A percentile compares a stretch with the other conserved stretches of the same genome.
Evolutionary conservation across 2,113 vertebrate genomes (phyloP).

Genomic region (Caloenas nicobarica): DNA sequence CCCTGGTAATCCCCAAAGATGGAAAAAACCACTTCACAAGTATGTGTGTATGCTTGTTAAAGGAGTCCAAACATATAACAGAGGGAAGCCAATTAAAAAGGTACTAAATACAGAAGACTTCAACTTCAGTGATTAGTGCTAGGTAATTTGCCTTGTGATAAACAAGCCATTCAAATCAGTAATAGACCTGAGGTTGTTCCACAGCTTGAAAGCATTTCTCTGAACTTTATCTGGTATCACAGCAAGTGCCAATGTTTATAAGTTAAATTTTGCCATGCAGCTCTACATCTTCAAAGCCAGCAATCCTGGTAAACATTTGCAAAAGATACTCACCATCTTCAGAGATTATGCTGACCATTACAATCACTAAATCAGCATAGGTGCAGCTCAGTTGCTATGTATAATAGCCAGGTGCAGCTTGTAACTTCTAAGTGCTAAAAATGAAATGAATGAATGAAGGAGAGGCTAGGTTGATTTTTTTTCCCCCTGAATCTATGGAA

Average conservation of each 20-base stretch:
- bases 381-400: not conserved
- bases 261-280: not conserved
- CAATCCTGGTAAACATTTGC: not conserved
- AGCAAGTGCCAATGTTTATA: constrained; percentile 1
- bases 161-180: constrained; percentile 52
- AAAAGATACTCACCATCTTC: not conserved
- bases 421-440: constrained; percentile 22
- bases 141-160: constrained; percentile 60
- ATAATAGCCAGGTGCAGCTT: not conserved
- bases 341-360: not conserved
- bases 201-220: constrained; percentile 42
- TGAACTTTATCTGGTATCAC: constrained; percentile 19
- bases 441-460: not conserved
- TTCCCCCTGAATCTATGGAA: not conserved
- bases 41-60: not conserved
- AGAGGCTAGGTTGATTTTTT: not conserved
- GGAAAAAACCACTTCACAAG: not conserved
- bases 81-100: constrained; percentile 68
- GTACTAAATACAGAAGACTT: constrained; percentile 56
- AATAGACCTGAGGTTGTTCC: constrained; percentile 49
- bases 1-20: not conserved
- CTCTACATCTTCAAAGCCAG: not conserved
- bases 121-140: constrained; percentile 57
- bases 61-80: constrained; percentile 56
- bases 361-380: not conserved